A percentile compares a stretch with the other conserved stretches of the same genome.
These are phyloP conservation scores for Rhadina sibilatrix DNA, from an alignment of 2,113 vertebrate species.

Conservation along the genomic window DNA sequence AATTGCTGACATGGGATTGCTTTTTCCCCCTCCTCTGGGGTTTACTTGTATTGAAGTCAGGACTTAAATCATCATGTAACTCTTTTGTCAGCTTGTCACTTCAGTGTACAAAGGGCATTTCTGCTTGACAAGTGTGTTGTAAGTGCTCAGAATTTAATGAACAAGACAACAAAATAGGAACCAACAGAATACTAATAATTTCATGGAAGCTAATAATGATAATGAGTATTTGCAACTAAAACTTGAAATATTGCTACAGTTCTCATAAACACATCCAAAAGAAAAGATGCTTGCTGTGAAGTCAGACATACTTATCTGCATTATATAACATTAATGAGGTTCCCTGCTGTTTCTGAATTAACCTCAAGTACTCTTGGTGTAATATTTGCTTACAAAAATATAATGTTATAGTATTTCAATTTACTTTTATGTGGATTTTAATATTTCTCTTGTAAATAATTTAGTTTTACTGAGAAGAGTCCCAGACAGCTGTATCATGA, in stretches of 20 bases:
- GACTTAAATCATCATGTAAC: not conserved
- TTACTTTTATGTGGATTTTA: constrained; percentile 63
- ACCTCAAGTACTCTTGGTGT: constrained; percentile 29
- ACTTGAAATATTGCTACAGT: constrained; percentile 16
- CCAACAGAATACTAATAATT: not conserved
- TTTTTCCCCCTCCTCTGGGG: not conserved
- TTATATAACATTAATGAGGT: constrained; percentile 56
- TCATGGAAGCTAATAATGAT: constrained; percentile 24
- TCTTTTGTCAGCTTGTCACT: constrained; percentile 7
- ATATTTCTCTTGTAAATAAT: constrained; percentile 65
- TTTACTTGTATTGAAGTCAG: not conserved
- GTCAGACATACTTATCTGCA: constrained; percentile 48
- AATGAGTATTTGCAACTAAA: constrained; percentile 59
- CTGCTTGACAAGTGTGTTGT: constrained; percentile 12
- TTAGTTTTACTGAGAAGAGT: constrained; percentile 33
- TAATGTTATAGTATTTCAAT: constrained; percentile 42
- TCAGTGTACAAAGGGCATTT: not conserved
- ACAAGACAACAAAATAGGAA: not conserved
- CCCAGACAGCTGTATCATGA: constrained; percentile 30
- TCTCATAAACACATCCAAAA: constrained; percentile 52
- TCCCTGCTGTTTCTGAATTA: constrained; percentile 66
- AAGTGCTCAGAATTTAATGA: constrained; percentile 32
- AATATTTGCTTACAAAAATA: constrained; percentile 54
- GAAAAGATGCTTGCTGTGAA: constrained; percentile 39
- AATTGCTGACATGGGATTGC: not conserved